Evolutionary conservation across 2,113 vertebrate genomes (phyloP).

Genomic region (Corythornis cristatus): DNA sequence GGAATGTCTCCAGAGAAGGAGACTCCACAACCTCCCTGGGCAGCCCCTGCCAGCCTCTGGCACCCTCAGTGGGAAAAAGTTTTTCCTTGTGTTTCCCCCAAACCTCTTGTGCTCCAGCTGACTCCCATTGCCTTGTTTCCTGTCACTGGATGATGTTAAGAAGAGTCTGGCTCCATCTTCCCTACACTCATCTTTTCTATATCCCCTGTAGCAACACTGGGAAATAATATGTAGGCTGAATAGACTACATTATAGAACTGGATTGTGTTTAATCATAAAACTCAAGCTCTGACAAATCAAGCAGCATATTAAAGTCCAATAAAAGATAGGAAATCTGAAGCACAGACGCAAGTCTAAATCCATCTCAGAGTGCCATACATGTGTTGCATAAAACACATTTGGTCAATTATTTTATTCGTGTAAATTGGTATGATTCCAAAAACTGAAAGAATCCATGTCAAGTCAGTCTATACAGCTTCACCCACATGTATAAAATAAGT

Average conservation of each 20-base stretch:
- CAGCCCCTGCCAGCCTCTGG: too few species aligned
- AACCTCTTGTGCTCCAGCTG: too few species aligned
- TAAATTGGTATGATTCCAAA: neutral
- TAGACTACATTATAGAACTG: slow-evolving; percentile 1
- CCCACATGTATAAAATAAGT: neutral
- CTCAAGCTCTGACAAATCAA: neutral
- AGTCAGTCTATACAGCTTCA: neutral
- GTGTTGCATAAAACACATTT: neutral
- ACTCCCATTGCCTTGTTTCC: too few species aligned
- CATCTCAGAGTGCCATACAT: neutral
- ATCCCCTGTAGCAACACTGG: neutral
- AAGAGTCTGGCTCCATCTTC: too few species aligned
- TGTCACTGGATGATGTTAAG: too few species aligned
- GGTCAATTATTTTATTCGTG: neutral
- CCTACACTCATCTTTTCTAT: too few species aligned
- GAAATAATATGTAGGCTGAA: slow-evolving; percentile 34
- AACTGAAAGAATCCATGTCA: neutral
- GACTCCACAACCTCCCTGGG: too few species aligned
- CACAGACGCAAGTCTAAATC: neutral
- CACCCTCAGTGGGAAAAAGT: too few species aligned
- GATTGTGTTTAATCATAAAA: slow-evolving; percentile 15
- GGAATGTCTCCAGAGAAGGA: too few species aligned
- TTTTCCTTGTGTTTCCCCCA: too few species aligned
- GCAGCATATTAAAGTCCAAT: neutral
- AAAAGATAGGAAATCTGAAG: neutral